Conservation (phyloP, 2,888 invertebrate genomes). For the Hydraecia micacea region DNA sequence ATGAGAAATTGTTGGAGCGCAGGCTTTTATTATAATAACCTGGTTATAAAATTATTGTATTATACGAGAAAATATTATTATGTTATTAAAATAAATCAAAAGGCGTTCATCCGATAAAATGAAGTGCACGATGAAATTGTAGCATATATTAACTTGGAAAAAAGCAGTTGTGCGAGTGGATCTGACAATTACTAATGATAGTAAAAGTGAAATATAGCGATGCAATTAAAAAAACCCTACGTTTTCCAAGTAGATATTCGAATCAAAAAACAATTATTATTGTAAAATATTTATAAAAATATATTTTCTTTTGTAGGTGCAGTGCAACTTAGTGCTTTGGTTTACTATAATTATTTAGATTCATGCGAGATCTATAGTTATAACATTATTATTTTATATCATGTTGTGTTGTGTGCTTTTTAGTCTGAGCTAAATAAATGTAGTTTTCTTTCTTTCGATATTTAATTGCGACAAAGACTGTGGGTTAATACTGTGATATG, state of each 20-base stretch:
- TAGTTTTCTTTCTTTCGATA: no score
- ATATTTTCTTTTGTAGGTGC: not conserved
- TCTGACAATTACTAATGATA: not conserved
- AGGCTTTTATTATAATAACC: constrained; percentile 34
- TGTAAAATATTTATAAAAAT: not conserved
- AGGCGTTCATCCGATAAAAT: not conserved
- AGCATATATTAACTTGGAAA: not conserved
- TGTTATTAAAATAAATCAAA: constrained; percentile 15
- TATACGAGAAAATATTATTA: constrained; percentile 26
- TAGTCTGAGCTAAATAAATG: no score
- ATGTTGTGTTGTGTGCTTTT: no score
- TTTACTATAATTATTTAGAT: not conserved
- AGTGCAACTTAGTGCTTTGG: not conserved
- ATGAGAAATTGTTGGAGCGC: constrained; percentile 62
- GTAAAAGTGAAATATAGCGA: not conserved
- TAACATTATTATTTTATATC: no score
- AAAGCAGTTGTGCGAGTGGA: not conserved
- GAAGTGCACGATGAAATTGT: not conserved
- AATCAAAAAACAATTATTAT: not conserved
- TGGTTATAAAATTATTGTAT: constrained; percentile 28
- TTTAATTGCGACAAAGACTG: not conserved
- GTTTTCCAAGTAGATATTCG: no score
- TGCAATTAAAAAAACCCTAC: not conserved
- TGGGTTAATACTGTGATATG: not conserved
- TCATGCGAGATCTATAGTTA: not conserved